These are phyloP conservation scores for Sorex fumeus DNA, from an alignment of 2,113 vertebrate genomes.

Conservation along the genomic window DNA sequence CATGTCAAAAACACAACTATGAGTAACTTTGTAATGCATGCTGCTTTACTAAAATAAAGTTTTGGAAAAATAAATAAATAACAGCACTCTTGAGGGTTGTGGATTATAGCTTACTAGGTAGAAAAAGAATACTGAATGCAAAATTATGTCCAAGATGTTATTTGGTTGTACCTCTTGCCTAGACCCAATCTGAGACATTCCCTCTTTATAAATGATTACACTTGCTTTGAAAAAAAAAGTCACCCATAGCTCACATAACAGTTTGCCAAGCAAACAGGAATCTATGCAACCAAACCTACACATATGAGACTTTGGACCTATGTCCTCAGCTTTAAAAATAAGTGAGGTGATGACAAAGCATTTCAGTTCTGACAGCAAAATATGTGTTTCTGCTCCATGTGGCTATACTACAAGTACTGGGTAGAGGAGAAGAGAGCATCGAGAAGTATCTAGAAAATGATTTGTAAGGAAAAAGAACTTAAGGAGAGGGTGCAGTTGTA, in stretches of 20 bases:
- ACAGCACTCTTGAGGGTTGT: slow-evolving; percentile 43
- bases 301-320: not conserved
- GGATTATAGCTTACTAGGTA: not conserved
- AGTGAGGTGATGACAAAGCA: not conserved
- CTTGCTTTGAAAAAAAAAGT: not conserved
- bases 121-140: slow-evolving; percentile 60
- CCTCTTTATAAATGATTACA: slow-evolving; percentile 52
- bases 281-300: not conserved
- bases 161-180: slow-evolving; percentile 38
- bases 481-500: slow-evolving; percentile 14
- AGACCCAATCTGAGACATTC: slow-evolving; percentile 11
- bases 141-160: slow-evolving; percentile 56
- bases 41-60: not conserved
- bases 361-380: slow-evolving; percentile 28
- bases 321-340: slow-evolving; percentile 56
- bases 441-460: slow-evolving; percentile 39
- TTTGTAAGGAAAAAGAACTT: slow-evolving; percentile 2
- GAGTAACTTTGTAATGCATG: too few relatives aligned
- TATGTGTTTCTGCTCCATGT: slow-evolving; percentile 13
- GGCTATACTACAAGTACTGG: not conserved
- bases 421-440: not conserved
- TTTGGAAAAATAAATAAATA: slow-evolving; percentile 36
- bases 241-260: not conserved
- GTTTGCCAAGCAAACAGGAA: slow-evolving; percentile 51
- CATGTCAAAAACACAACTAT: too few relatives aligned